Evolutionary conservation across 2,797 vertebrate species (phyloP), one percentile per base, ranked within the genome.

Genomic region (Craterocephalus amniculus): DNA sequence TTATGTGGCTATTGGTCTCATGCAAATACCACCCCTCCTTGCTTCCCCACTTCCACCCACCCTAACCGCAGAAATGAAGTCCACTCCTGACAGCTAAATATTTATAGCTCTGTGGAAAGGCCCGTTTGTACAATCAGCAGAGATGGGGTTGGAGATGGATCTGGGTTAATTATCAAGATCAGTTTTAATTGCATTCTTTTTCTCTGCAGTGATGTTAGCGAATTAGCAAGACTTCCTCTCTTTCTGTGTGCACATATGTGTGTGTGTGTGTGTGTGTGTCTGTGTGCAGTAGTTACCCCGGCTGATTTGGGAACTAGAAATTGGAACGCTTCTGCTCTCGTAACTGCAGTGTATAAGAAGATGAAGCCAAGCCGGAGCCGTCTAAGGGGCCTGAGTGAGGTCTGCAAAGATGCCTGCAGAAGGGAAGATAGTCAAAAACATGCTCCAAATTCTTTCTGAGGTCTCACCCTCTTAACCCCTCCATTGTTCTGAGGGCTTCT

Each of bases 381-480:
- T 60, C 72, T 75, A 63, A 43, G 0, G 67, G 79, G 72, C 76
- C 77, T 54, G 16, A 34, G 69, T 82, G 69, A 72, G 72, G 82
- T 87, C 76, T 83, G 75, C 58, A 14, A 79, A 89, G 80, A 89
- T 81, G 87, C 79, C 87, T 91, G 90, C 79, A 81, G 81, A 74
- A 86, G 77, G 58, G 75, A 74, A 89, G 90, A 91, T 92, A 88
- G 89, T 43, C 58, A 61, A 78, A 84, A 89, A 91, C 88, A 90
- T 84, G 83, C 76, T 81, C 84, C 87, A 89, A 89, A 92, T 90
- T 89, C 86, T 84, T 89, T 77, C 86, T 24, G 38, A 78, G 88
- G 89, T 90, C 81, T 90, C 86, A 89, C 89, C 84, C 90, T 90
- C 88, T 90, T 91, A 91, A 92, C 89, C 90, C 79, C 62, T 70